Conservation (phyloP, 2,888 invertebrate genomes). For the Phymatocera aterrima region DNA sequence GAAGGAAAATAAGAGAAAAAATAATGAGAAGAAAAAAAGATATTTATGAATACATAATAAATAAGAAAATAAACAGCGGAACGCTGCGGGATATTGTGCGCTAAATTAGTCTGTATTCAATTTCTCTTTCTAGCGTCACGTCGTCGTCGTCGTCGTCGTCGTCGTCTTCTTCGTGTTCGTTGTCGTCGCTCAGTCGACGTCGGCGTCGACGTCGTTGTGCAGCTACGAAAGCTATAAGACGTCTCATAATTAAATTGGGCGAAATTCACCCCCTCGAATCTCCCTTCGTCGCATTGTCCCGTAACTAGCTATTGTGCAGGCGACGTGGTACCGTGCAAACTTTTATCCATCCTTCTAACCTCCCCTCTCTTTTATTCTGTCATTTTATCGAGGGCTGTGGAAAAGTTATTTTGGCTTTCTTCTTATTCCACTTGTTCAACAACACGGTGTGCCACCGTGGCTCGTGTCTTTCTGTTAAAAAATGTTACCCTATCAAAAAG, state of each 20-base stretch:
- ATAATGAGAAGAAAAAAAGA: not conserved
- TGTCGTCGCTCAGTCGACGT: not conserved
- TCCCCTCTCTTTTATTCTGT: slow-evolving; percentile 24
- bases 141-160: slow-evolving; percentile 55
- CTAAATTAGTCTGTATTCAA: slow-evolving; percentile 74
- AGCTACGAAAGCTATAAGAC: slow-evolving; percentile 66
- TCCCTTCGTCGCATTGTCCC: slow-evolving; percentile 69
- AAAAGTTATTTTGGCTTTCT: slow-evolving; percentile 23
- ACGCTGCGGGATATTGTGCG: slow-evolving; percentile 63
- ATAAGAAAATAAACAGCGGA: slow-evolving; percentile 1
- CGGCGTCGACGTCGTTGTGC: slow-evolving; percentile 57
- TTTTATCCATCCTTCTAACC: slow-evolving; percentile 55
- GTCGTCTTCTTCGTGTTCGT: too few relatives aligned
- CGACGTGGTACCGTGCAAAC: slow-evolving; percentile 65
- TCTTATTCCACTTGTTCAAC: not conserved
- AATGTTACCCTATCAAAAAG: not conserved
- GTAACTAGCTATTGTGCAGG: slow-evolving; percentile 74
- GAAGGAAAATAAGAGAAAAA: slow-evolving; percentile 10
- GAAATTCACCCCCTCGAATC: slow-evolving; percentile 62
- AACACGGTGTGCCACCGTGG: too few relatives aligned
- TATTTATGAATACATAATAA: not conserved
- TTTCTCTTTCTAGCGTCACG: slow-evolving; percentile 59
- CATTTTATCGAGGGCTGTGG: slow-evolving; percentile 19
- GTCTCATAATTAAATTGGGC: slow-evolving; percentile 74
- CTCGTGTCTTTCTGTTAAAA: not conserved